Percentiles rank a stretch among this genome's conserved stretches.
phyloP scores from a whole-genome alignment of 2,113 vertebrate genomes.

The Strix uralensis region DNA sequence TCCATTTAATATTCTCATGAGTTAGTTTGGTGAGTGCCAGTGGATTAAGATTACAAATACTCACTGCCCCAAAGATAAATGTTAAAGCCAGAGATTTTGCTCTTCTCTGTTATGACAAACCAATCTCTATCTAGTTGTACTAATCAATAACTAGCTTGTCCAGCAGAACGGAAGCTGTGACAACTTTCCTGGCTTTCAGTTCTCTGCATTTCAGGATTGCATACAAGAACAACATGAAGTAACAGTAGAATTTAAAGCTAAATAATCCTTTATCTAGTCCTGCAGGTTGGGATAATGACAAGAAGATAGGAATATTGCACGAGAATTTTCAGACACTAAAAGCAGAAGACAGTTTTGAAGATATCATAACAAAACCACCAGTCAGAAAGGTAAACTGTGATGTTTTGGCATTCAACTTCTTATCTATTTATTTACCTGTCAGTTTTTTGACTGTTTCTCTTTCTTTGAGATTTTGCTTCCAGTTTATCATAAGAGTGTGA shows the following conservation, averaged over 20 bases:
- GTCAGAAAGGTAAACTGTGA: constrained; percentile 89
- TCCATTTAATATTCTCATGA: neutral
- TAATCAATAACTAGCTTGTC: neutral
- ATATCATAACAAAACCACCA: constrained; percentile 92
- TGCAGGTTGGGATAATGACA: constrained; percentile 99
- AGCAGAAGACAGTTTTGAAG: constrained; percentile 92
- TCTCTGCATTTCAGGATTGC: neutral
- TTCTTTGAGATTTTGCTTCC: neutral
- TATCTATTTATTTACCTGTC: neutral
- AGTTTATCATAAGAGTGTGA: neutral
- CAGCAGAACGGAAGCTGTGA: neutral
- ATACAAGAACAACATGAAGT: neutral
- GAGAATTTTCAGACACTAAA: constrained; percentile 97
- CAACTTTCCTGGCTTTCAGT: neutral
- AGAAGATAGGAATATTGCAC: constrained; percentile 97
- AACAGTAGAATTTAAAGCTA: neutral
- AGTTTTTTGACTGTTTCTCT: neutral
- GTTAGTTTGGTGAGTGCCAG: neutral
- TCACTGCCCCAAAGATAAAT: neutral
- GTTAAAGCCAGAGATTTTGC: neutral
- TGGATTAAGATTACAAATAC: neutral
- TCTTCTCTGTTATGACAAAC: neutral
- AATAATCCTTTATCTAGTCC: constrained; percentile 78
- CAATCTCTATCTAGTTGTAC: neutral
- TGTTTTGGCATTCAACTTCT: neutral